A percentile compares a stretch with the other conserved stretches of the same genome.
Evolutionary conservation across 2,888 invertebrate species (phyloP).

Genomic region (Trimorus sp.): DNA sequence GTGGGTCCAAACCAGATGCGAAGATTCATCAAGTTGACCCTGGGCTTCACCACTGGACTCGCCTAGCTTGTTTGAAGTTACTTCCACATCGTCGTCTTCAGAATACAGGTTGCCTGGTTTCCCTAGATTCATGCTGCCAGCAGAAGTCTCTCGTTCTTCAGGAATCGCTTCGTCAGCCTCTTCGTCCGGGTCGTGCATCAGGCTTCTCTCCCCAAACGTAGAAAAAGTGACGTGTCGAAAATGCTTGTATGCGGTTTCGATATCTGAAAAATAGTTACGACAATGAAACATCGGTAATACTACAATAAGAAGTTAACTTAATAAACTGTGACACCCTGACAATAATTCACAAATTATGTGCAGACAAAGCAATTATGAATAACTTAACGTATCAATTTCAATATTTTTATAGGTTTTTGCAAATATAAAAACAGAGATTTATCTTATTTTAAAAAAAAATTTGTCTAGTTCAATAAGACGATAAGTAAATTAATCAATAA

Average conservation of each 20-base stretch:
- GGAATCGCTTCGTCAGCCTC: neutral
- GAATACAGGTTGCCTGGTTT: slow-evolving; percentile 4
- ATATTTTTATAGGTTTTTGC: neutral
- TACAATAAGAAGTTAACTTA: neutral
- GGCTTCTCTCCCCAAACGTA: neutral
- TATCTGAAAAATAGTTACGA: slow-evolving; percentile 18
- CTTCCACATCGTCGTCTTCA: neutral
- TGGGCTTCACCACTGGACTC: no score
- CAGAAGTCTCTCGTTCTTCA: neutral
- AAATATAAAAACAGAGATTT: neutral
- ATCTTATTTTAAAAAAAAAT: slow-evolving; percentile 6
- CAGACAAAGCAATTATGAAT: neutral
- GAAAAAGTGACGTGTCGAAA: slow-evolving; percentile 10
- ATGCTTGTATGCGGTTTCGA: slow-evolving; percentile 18
- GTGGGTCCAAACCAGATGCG: slow-evolving; percentile 17
- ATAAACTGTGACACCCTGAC: neutral
- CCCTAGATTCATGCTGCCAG: slow-evolving; percentile 5
- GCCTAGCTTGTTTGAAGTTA: neutral
- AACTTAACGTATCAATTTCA: neutral
- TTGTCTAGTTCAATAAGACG: neutral
- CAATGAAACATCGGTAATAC: slow-evolving; percentile 1
- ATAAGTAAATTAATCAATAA: neutral
- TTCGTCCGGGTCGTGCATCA: neutral
- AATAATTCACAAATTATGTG: slow-evolving; percentile 5
- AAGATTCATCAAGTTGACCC: no score